phyloP scores from a whole-genome alignment of 1,140 invertebrate genomes.

The Thaumetopoea pityocampa region DNA sequence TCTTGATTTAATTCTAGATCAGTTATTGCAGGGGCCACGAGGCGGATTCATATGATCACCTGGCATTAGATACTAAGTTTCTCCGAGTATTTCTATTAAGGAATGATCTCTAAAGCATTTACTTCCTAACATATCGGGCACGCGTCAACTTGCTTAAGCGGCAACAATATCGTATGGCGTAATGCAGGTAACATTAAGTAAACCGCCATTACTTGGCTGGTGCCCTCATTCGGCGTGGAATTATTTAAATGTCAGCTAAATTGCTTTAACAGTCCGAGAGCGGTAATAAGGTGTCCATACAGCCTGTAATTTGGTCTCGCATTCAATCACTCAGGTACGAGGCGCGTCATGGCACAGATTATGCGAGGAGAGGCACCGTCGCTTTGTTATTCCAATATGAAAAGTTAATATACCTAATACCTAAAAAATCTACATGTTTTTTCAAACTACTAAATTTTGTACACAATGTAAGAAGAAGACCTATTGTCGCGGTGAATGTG shows the following conservation, averaged over 20 bases:
- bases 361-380: slow-evolving; percentile 11
- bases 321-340: slow-evolving; percentile 62
- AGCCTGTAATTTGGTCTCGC: slow-evolving; percentile 64
- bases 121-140: slow-evolving; percentile 14
- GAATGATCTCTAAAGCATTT: no score
- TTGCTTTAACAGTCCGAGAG: slow-evolving; percentile 68
- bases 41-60: no score
- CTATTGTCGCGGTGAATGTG: no score
- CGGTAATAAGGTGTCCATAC: slow-evolving; percentile 69
- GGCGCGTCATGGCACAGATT: slow-evolving; percentile 40
- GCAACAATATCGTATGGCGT: slow-evolving; percentile 25
- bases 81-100: no score
- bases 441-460: no score
- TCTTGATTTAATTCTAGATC: no score
- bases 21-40: no score
- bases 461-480: no score
- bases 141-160: slow-evolving; percentile 21
- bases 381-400: no score
- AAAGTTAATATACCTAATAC: no score
- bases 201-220: slow-evolving; percentile 51
- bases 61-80: no score
- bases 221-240: slow-evolving; percentile 53
- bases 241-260: slow-evolving; percentile 74
- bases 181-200: slow-evolving; percentile 49
- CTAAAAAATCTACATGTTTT: no score